Percentiles rank a stretch among this genome's conserved stretches.
Conservation (phyloP, 2,113 vertebrate species). For the Anas platyrhynchos region DNA sequence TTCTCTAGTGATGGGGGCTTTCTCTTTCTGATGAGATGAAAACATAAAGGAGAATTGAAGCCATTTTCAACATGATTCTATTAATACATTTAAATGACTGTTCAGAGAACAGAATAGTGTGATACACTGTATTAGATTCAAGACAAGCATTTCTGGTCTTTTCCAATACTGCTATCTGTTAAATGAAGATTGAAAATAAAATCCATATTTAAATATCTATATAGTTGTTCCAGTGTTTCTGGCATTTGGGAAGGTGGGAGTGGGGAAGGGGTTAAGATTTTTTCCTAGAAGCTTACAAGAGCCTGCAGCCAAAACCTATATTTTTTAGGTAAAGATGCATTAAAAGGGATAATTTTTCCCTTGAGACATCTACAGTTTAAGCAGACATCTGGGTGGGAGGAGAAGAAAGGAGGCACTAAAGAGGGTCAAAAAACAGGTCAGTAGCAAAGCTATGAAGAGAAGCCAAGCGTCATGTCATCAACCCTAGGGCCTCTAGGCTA, state of each 20-base stretch:
- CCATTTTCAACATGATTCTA: neutral
- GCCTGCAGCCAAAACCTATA: neutral
- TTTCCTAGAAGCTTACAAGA: neutral
- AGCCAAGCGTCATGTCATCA: neutral
- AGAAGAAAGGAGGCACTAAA: neutral
- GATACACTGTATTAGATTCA: neutral
- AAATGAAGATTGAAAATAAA: neutral
- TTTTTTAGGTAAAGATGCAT: neutral
- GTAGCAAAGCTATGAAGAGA: neutral
- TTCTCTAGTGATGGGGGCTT: slow-evolving; percentile 34
- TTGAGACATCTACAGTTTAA: neutral
- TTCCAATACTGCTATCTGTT: neutral
- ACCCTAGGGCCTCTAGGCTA: neutral
- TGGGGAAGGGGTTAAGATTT: fast-evolving
- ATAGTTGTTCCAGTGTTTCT: neutral
- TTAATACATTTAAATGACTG: slow-evolving; percentile 11
- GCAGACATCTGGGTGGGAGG: neutral
- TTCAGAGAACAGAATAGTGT: neutral
- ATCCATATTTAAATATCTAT: neutral
- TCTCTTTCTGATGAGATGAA: slow-evolving; percentile 3
- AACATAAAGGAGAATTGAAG: slow-evolving; percentile 20
- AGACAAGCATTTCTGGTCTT: neutral
- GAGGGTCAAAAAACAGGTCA: slow-evolving; percentile 4
- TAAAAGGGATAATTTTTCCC: neutral
- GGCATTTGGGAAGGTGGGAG: neutral